Evolutionary conservation across 1,140 invertebrate species (phyloP), one percentile per base, ranked within the genome.

Genomic region (Caenorhabditis brenneri): DNA sequence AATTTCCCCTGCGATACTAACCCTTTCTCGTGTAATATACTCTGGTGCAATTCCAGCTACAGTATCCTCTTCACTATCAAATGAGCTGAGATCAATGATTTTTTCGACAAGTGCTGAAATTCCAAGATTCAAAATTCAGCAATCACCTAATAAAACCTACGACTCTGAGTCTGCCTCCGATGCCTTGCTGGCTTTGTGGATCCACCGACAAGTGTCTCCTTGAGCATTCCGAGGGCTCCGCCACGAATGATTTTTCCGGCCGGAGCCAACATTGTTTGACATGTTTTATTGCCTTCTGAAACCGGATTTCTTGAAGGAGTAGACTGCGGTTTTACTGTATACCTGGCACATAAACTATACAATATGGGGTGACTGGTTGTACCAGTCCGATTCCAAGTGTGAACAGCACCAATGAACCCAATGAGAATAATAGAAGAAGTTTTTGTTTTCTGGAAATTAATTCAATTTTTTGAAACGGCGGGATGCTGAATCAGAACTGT

Each of bases 381-480:
- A 99, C 95, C 90, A 97, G 97, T 33, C 96, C 96, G 85, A 99
- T 91, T 0, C 96, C 95, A 69, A 98, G 92, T 9, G 97, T 99
- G 92, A 99, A 99, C 16, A 98, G 93, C 36, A 99, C 95, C 96
- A 97, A 98, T 80, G 95, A 95, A 5, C 95, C 93, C 16, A 99
- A 92, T 0, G 97, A 97, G 48, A 94, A 95, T n/a, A 99, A 91
- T 48, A 99, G 92, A 79, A 99, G 93, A 79, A 51, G 94, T 92
- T 91, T 97, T 96, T 84, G 81, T 49, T 82, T 82, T 74, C 81
- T 82, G 42, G 58, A 33, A 46, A 22, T 19, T 48, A 7, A 12
- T n/a, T n/a, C n/a, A n/a, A n/a, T n/a, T n/a, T n/a, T n/a, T n/a
- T n/a, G n/a, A n/a, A n/a, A n/a, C n/a, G n/a, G n/a, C n/a, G n/a